phyloP scores from a whole-genome alignment of 2,113 vertebrate genomes.

The Bufo bufo region DNA sequence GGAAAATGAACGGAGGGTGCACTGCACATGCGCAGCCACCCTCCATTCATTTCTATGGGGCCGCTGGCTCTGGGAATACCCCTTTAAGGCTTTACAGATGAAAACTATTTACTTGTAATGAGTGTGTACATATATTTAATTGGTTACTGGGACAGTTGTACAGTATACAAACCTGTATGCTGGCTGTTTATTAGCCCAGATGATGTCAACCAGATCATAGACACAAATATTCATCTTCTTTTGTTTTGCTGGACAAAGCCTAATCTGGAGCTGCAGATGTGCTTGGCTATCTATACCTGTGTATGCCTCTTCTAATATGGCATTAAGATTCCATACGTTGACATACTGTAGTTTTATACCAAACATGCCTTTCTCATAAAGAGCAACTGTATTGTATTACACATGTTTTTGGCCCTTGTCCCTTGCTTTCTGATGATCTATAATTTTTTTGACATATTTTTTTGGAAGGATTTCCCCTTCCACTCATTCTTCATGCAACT shows the following conservation, averaged over 20 bases:
- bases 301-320: conserved; percentile 40
- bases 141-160: not conserved
- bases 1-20: no score
- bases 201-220: not conserved
- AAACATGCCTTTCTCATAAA: conserved; percentile 55
- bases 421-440: conserved; percentile 43
- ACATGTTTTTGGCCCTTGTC: conserved; percentile 32
- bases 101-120: not conserved
- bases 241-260: not conserved
- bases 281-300: conserved; percentile 17
- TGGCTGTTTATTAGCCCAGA: not conserved
- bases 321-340: conserved; percentile 25
- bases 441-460: conserved; percentile 44
- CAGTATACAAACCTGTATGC: not conserved
- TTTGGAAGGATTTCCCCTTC: conserved; percentile 24
- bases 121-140: not conserved
- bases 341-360: conserved; percentile 21
- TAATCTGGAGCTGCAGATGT: conserved; percentile 35
- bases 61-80: no score
- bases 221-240: not conserved
- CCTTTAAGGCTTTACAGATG: not conserved
- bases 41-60: no score
- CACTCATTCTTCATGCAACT: not conserved
- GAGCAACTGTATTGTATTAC: conserved; percentile 50
- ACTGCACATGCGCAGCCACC: no score